phyloP scores from a whole-genome alignment of 2,888 invertebrate genomes.

The Eubasilissa splendida region DNA sequence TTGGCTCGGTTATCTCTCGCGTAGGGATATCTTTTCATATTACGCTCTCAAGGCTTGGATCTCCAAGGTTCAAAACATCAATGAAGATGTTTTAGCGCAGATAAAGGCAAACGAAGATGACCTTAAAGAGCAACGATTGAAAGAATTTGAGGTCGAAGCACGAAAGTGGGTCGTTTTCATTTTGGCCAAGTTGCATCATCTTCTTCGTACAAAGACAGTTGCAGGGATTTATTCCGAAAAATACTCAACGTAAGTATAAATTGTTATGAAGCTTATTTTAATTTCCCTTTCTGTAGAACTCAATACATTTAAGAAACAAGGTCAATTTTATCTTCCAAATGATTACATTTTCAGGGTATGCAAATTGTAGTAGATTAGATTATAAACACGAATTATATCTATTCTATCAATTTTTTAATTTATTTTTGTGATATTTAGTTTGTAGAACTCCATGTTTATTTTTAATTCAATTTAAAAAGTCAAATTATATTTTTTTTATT shows the following conservation, averaged over 20 bases:
- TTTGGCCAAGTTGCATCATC: conserved; percentile 65
- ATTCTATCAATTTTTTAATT: too few species aligned
- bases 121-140: conserved; percentile 47
- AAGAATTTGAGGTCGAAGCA: conserved; percentile 59
- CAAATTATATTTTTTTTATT: too few species aligned
- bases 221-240: conserved; percentile 48
- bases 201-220: conserved; percentile 61
- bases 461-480: too few species aligned
- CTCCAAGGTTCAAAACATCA: conserved; percentile 38
- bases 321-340: too few species aligned
- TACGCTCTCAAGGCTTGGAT: conserved; percentile 51
- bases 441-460: too few species aligned
- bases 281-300: too few species aligned
- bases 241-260: conserved; percentile 40
- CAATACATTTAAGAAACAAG: too few species aligned
- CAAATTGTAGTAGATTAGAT: too few species aligned
- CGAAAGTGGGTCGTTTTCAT: conserved; percentile 62
- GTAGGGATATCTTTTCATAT: conserved; percentile 51
- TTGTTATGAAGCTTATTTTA: too few species aligned
- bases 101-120: conserved; percentile 34
- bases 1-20: conserved; percentile 62
- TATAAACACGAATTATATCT: too few species aligned
- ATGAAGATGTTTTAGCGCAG: conserved; percentile 36
- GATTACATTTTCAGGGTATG: too few species aligned
- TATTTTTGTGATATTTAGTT: too few species aligned